Evolutionary conservation across 2,888 invertebrate species (phyloP), one percentile per base, ranked within the genome.

Genomic region (Molorchus minor): DNA sequence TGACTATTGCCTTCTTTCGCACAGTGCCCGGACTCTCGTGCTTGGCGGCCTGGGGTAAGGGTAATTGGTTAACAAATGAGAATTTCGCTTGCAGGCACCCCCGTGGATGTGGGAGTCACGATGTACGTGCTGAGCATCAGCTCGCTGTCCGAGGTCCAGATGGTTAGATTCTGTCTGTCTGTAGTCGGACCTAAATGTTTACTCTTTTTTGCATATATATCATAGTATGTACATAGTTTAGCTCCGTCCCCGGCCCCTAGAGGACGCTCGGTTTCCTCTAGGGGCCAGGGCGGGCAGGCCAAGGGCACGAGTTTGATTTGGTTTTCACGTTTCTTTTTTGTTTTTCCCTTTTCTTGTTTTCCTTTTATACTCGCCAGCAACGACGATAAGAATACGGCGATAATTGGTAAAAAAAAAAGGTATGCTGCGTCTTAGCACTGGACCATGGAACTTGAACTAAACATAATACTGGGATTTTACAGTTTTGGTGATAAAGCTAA

Each of bases 111-210:
- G 84, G 94, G 94, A 84, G 94, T 96, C 85, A 95, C 96, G 85
- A 94, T 96, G 92, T 95, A 94, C 88, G 95, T 97, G 86, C 92
- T 95, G 86, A 94, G 94, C 87, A 96, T 97, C 89, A 94, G 94
- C 88, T 94, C 95, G 84, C 93, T 97, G 86, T 95, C 95, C 86
- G 96, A 96, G 89, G 96, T 95, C 85, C 91, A 94, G 88, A 96
- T 96, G 95, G 95, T 95, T 64, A 66, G 66, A 64, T 44, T 55
- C 60, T 57, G 41, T 59, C 46, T 7, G n/a, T n/a, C 25, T 5
- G 25, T 54, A 57, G 58, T 56, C 58, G 61, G 57, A 58, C 62
- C 64, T 40, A 52, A n/a, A 62, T 64, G 60, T 66, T n/a, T 25
- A 25, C 25, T 25, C 25, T 58, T 67, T 41, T 58, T n/a, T n/a